A percentile compares a stretch with the other conserved stretches of the same genome.
These are phyloP conservation scores for Laupala kohalensis DNA, from an alignment of 1,140 invertebrate genomes.

Conservation along the genomic window DNA sequence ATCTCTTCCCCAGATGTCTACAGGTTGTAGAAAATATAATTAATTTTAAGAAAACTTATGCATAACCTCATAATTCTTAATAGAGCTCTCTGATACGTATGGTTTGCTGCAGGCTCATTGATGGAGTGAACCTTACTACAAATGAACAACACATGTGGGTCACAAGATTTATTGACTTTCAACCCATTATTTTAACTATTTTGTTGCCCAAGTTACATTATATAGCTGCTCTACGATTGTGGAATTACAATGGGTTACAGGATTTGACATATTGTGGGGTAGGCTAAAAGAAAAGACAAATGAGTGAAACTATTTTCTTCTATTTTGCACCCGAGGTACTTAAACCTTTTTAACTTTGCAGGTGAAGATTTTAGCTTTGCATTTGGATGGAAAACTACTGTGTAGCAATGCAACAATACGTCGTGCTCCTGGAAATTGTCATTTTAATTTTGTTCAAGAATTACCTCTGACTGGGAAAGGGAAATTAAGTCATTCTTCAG, in stretches of 20 bases:
- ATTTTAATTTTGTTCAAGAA: slow-evolving; percentile 62
- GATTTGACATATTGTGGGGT: slow-evolving; percentile 62
- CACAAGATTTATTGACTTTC: slow-evolving; percentile 28
- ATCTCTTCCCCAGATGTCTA: slow-evolving; percentile 9
- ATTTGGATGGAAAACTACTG: slow-evolving; percentile 26
- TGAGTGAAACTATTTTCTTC: too few relatives aligned
- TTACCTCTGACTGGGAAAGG: slow-evolving; percentile 33
- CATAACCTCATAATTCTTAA: background rate
- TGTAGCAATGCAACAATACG: slow-evolving; percentile 39
- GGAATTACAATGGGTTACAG: slow-evolving; percentile 68
- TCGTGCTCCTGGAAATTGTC: slow-evolving; percentile 54
- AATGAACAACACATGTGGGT: slow-evolving; percentile 48
- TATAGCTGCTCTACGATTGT: slow-evolving; percentile 43
- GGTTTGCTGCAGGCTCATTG: slow-evolving; percentile 29
- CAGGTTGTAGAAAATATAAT: slow-evolving; percentile 11
- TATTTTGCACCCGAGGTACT: too few relatives aligned
- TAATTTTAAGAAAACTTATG: background rate
- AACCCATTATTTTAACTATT: slow-evolving; percentile 23
- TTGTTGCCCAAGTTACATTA: slow-evolving; percentile 20
- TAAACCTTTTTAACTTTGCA: too few relatives aligned
- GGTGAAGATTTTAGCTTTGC: slow-evolving; percentile 27
- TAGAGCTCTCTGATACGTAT: background rate
- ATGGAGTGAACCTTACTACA: slow-evolving; percentile 42
- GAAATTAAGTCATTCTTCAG: background rate
- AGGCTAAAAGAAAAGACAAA: too few relatives aligned